phyloP scores from a whole-genome alignment of 1,140 invertebrate species.

The Bombus huntii region DNA sequence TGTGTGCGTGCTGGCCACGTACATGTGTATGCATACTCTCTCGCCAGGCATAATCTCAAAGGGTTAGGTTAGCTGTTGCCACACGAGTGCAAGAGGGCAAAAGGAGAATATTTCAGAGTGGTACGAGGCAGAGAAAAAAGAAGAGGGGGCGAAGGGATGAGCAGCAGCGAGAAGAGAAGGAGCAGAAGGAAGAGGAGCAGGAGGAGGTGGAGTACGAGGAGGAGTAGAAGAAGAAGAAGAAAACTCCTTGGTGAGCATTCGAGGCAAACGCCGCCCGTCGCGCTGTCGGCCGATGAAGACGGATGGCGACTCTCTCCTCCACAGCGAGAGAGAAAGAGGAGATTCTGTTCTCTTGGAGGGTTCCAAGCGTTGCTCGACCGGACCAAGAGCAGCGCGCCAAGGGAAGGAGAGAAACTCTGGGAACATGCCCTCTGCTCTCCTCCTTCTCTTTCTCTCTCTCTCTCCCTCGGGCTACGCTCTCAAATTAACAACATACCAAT shows the following conservation, averaged over 20 bases:
- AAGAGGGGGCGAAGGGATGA: conserved; percentile 46
- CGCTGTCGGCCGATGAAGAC: conserved; percentile 83
- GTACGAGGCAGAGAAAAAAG: conserved; percentile 63
- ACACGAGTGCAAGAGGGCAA: conserved; percentile 69
- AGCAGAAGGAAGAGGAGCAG: conserved; percentile 30
- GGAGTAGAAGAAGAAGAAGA: conserved; percentile 77
- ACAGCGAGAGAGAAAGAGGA: conserved; percentile 61
- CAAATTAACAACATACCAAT: conserved; percentile 83
- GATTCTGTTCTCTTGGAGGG: conserved; percentile 56
- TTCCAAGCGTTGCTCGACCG: conserved; percentile 52
- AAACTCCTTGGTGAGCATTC: conserved; percentile 82
- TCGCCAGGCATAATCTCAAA: conserved; percentile 73
- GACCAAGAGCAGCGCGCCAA: conserved; percentile 53
- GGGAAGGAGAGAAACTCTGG: conserved; percentile 71
- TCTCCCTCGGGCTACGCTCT: conserved; percentile 78
- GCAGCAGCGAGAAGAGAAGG: conserved; percentile 46
- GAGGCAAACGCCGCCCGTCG: conserved; percentile 83
- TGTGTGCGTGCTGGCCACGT: neutral
- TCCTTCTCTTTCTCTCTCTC: conserved; percentile 55
- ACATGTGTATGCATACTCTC: neutral
- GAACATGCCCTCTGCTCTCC: conserved; percentile 69
- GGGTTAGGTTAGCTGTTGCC: conserved; percentile 72
- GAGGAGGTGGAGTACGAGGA: conserved; percentile 35
- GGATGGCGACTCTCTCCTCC: conserved; percentile 79
- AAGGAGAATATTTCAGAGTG: conserved; percentile 68